A percentile compares a stretch with the other conserved stretches of the same genome.
These are phyloP conservation scores for Gallirallus australis DNA, from an alignment of 2,797 vertebrate species.

Conservation along the genomic window DNA sequence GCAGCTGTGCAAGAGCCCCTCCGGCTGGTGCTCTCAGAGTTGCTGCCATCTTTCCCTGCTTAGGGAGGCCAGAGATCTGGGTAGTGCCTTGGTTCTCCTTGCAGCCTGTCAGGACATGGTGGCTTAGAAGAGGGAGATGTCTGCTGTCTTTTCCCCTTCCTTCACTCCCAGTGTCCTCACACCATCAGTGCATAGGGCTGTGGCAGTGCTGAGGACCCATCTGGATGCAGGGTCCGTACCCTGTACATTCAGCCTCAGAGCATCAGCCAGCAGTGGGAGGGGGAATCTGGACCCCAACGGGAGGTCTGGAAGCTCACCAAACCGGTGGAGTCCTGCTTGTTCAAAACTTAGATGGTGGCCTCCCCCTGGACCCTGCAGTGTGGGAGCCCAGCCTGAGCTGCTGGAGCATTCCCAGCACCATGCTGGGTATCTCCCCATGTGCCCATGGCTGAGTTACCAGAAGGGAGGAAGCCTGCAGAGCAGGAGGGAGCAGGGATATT, in stretches of 20 bases:
- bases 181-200: background rate
- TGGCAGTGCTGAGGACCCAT: rapidly evolving
- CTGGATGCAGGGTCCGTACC: rapidly evolving
- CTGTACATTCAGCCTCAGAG: rapidly evolving
- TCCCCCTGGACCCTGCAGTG: background rate
- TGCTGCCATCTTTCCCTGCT: rapidly evolving
- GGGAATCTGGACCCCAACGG: background rate
- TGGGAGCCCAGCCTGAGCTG: rapidly evolving
- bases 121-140: background rate
- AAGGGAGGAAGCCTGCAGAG: background rate
- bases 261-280: background rate
- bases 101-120: rapidly evolving
- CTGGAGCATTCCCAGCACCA: background rate
- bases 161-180: background rate
- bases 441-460: background rate
- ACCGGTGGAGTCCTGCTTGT: no score
- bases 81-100: background rate
- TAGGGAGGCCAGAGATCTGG: background rate
- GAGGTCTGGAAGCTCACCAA: background rate
- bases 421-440: no score
- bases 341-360: background rate
- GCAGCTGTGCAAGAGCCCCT: background rate
- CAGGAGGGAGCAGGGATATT: background rate
- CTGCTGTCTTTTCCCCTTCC: background rate
- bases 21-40: background rate